Percentiles rank a stretch among this genome's conserved stretches.
phyloP scores from a whole-genome alignment of 2,797 vertebrate species.

The Danio kyathit region DNA sequence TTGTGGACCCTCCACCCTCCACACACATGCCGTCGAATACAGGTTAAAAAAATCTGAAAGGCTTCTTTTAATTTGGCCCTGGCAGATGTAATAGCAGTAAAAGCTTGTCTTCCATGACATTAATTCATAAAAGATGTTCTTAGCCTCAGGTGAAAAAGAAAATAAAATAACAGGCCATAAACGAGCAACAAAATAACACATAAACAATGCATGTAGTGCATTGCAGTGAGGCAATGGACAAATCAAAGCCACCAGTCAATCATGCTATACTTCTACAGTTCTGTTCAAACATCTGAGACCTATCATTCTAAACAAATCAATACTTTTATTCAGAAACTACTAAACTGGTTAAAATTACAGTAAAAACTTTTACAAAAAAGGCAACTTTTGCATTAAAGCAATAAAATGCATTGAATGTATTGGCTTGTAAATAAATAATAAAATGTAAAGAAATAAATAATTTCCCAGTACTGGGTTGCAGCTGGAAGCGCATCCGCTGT shows the following conservation, averaged over 20 bases:
- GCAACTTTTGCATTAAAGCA: neutral
- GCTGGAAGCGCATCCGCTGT: no score
- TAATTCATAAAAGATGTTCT: slow-evolving; percentile 81
- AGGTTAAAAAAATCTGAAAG: neutral
- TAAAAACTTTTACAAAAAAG: neutral
- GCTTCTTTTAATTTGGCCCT: slow-evolving; percentile 19
- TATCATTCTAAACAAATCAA: neutral
- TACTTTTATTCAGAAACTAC: neutral
- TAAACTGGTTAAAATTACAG: neutral
- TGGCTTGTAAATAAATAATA: no score
- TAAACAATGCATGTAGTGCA: slow-evolving; percentile 68
- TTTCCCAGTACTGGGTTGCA: no score
- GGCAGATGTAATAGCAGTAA: slow-evolving; percentile 69
- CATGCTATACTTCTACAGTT: slow-evolving; percentile 86
- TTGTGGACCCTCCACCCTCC: slow-evolving; percentile 54
- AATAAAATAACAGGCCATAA: slow-evolving; percentile 58
- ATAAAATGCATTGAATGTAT: neutral
- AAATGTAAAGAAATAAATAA: no score
- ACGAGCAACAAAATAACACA: slow-evolving; percentile 75
- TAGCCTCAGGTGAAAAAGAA: slow-evolving; percentile 62
- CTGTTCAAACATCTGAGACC: neutral
- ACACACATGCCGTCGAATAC: slow-evolving; percentile 37
- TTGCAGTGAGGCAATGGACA: slow-evolving; percentile 72
- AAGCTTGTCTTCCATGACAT: slow-evolving; percentile 83
- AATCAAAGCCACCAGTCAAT: slow-evolving; percentile 82